These are phyloP conservation scores for Orius insidiosus DNA, from an alignment of 1,140 invertebrate genomes.

Conservation along the genomic window DNA sequence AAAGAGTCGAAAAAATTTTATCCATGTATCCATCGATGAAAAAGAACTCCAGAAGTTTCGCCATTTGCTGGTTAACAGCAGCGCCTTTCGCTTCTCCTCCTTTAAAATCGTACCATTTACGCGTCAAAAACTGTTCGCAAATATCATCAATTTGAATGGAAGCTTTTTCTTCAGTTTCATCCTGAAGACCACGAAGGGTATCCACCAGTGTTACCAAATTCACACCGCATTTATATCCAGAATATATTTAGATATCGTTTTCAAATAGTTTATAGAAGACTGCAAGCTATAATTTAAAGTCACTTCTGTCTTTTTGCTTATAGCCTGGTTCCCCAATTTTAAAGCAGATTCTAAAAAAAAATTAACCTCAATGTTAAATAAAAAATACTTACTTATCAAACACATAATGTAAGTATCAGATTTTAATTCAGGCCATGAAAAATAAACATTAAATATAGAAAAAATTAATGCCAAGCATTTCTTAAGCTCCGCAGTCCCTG, in stretches of 20 bases:
- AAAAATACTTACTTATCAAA: constrained; percentile 33
- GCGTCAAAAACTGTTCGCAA: constrained; percentile 31
- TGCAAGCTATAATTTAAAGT: constrained; percentile 4
- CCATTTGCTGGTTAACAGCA: constrained; percentile 32
- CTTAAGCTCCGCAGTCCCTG: constrained; percentile 32
- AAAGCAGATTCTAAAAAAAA: constrained; percentile 5
- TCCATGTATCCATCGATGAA: constrained; percentile 13
- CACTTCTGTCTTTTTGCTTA: constrained; percentile 3
- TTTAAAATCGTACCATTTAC: constrained; percentile 34
- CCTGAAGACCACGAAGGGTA: constrained; percentile 11
- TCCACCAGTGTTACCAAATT: constrained; percentile 18
- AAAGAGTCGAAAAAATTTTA: constrained; percentile 14
- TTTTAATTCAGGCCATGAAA: constrained; percentile 59
- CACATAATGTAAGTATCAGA: constrained; percentile 34
- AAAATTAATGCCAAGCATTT: constrained; percentile 38
- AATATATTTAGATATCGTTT: constrained; percentile 11
- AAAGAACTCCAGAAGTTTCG: constrained; percentile 21
- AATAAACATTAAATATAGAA: constrained; percentile 36
- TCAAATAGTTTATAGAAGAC: neutral
- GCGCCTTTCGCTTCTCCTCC: constrained; percentile 32
- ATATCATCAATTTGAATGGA: constrained; percentile 22
- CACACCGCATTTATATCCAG: constrained; percentile 19
- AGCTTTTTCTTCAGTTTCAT: constrained; percentile 11
- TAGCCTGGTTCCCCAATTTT: constrained; percentile 1
- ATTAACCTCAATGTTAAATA: too few relatives aligned